phyloP scores from a whole-genome alignment of 53 echinoderm and acorn worm species.

The Holothuria leucospilota region DNA sequence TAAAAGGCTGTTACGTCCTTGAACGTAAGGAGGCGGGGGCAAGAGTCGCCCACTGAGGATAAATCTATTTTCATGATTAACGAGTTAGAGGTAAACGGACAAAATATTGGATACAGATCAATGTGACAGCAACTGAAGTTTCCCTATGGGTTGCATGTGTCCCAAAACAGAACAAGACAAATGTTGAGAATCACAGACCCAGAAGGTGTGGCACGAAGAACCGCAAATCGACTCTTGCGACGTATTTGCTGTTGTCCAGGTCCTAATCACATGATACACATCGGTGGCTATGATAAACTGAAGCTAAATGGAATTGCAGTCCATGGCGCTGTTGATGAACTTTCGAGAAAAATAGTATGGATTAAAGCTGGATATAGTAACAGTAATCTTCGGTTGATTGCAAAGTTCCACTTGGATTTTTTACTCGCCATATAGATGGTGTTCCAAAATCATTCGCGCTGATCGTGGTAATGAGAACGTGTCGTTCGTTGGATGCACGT shows the following conservation, averaged over 20 bases:
- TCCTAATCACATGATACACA: constrained; percentile 62
- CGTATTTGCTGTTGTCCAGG: constrained; percentile 52
- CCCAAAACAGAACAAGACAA: constrained; percentile 38
- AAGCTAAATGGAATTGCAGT: constrained; percentile 66
- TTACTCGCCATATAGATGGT: constrained; percentile 29
- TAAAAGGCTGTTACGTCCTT: constrained; percentile 6
- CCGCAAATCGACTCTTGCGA: constrained; percentile 48
- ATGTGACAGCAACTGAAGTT: constrained; percentile 54
- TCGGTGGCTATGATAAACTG: constrained; percentile 70
- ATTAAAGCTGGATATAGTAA: constrained; percentile 63
- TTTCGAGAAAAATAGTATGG: constrained; percentile 68
- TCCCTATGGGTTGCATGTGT: constrained; percentile 31
- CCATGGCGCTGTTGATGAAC: constrained; percentile 73
- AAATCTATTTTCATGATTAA: not conserved
- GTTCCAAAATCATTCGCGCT: constrained; percentile 56
- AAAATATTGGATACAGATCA: constrained; percentile 32
- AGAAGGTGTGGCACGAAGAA: constrained; percentile 55
- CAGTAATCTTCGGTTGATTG: constrained; percentile 47
- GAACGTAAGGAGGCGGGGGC: not conserved
- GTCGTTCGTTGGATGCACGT: constrained; percentile 26
- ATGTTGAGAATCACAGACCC: constrained; percentile 59
- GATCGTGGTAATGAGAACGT: constrained; percentile 71
- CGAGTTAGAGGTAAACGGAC: not conserved
- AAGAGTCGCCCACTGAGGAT: constrained; percentile 35
- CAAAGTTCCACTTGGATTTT: constrained; percentile 52